Percentiles rank a stretch among this genome's conserved stretches.
These are phyloP conservation scores for Andrena bicolor DNA, from an alignment of 2,888 invertebrate species.

Conservation along the genomic window DNA sequence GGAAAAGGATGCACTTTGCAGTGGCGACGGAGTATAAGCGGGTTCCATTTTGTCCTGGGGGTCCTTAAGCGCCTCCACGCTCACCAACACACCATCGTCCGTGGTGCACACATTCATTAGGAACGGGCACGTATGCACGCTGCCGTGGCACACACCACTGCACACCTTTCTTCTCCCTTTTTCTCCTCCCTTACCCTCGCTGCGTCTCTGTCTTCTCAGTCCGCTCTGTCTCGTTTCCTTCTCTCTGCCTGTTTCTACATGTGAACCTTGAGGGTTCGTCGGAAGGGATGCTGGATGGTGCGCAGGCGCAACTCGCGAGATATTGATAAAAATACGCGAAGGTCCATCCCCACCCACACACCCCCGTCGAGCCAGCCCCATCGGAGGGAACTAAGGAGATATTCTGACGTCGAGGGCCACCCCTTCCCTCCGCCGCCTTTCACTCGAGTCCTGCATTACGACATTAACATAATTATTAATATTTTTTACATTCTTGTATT, in stretches of 20 bases:
- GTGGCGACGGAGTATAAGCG: constrained; percentile 80
- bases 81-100: constrained; percentile 66
- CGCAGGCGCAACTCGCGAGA: constrained; percentile 82
- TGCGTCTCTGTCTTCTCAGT: constrained; percentile 15
- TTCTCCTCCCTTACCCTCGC: constrained; percentile 12
- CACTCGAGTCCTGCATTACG: constrained; percentile 75
- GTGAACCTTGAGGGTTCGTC: constrained; percentile 73
- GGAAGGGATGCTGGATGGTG: constrained; percentile 79
- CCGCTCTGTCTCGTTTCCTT: constrained; percentile 23
- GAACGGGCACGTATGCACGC: constrained; percentile 64
- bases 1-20: constrained; percentile 81
- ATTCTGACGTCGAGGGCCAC: constrained; percentile 83
- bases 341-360: constrained; percentile 81
- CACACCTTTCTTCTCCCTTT: constrained; percentile 45
- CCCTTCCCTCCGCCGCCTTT: constrained; percentile 59
- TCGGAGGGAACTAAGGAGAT: constrained; percentile 82
- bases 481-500: constrained; percentile 59
- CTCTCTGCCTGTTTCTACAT: constrained; percentile 60
- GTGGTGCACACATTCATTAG: constrained; percentile 74
- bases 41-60: constrained; percentile 84
- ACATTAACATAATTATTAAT: constrained; percentile 84
- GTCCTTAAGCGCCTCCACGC: constrained; percentile 76
- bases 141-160: constrained; percentile 55
- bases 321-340: constrained; percentile 84
- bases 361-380: constrained; percentile 71